Conservation (phyloP, 2,888 invertebrate species). For the Hylaea fasciaria region DNA sequence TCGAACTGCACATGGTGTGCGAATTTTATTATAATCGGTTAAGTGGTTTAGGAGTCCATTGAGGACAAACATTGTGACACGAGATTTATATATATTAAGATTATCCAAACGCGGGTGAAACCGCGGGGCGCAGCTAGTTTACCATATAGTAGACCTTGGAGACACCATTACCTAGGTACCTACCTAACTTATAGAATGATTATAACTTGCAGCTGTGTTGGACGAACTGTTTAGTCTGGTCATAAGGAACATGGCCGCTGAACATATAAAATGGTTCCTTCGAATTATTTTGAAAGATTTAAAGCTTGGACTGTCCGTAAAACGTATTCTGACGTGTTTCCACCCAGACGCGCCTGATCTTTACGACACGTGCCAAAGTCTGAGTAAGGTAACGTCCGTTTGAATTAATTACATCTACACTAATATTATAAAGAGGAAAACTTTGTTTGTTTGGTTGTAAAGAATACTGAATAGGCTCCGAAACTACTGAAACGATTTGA, state of each 20-base stretch:
- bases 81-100: too few species aligned
- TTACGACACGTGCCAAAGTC: conserved; percentile 88
- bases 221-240: conserved; percentile 87
- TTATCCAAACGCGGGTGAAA: too few species aligned
- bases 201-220: conserved; percentile 53
- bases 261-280: conserved; percentile 96
- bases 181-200: not conserved
- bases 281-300: conserved; percentile 94
- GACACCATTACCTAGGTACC: not conserved
- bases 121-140: too few species aligned
- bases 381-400: conserved; percentile 84
- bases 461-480: too few species aligned
- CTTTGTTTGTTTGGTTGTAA: too few species aligned
- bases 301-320: conserved; percentile 89
- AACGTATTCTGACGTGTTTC: conserved; percentile 88
- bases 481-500: too few species aligned
- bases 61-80: too few species aligned
- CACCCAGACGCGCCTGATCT: conserved; percentile 93
- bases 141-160: too few species aligned
- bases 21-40: too few species aligned
- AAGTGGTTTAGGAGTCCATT: too few species aligned
- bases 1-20: too few species aligned
- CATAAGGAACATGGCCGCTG: conserved; percentile 87
- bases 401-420: not conserved
- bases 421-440: too few species aligned